These are phyloP conservation scores for Coreoperca whiteheadi DNA, from an alignment of 2,113 vertebrate genomes.

Conservation along the genomic window DNA sequence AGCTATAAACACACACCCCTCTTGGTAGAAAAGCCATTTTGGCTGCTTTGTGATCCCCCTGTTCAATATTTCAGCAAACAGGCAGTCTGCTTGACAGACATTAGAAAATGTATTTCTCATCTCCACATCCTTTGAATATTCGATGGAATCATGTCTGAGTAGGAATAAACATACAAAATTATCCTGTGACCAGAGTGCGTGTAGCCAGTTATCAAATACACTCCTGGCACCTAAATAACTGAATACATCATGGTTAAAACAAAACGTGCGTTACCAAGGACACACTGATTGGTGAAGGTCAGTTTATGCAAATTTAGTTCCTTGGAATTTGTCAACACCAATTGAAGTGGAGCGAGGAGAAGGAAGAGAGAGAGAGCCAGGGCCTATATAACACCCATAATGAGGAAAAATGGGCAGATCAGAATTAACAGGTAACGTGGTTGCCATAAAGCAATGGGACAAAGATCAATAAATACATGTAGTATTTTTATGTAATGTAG, in stretches of 20 bases:
- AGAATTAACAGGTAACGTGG: slow-evolving; percentile 43
- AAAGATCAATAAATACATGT: no score
- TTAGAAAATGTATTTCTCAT: slow-evolving; percentile 38
- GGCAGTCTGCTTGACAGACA: slow-evolving; percentile 39
- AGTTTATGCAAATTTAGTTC: slow-evolving; percentile 65
- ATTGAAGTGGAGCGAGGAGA: slow-evolving; percentile 23
- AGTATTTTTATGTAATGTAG: not conserved
- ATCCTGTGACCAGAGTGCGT: slow-evolving; percentile 46
- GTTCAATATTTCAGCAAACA: slow-evolving; percentile 58
- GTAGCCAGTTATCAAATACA: slow-evolving; percentile 52
- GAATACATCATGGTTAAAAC: slow-evolving; percentile 63
- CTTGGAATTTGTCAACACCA: slow-evolving; percentile 70
- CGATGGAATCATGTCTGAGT: slow-evolving; percentile 36
- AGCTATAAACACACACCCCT: slow-evolving; percentile 41
- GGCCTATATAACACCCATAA: slow-evolving; percentile 40
- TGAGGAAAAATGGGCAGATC: slow-evolving; percentile 53
- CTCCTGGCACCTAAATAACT: slow-evolving; percentile 51
- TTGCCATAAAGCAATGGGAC: slow-evolving; percentile 16
- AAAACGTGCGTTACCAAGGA: slow-evolving; percentile 71
- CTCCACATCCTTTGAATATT: slow-evolving; percentile 17
- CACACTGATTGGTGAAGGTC: slow-evolving; percentile 71
- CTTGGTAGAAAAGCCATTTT: slow-evolving; percentile 45
- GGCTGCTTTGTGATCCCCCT: slow-evolving; percentile 43
- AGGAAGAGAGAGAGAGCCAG: not conserved
- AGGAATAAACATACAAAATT: slow-evolving; percentile 37